Conservation (phyloP, 1,140 invertebrate species). For the Drosophila nikananu region DNA sequence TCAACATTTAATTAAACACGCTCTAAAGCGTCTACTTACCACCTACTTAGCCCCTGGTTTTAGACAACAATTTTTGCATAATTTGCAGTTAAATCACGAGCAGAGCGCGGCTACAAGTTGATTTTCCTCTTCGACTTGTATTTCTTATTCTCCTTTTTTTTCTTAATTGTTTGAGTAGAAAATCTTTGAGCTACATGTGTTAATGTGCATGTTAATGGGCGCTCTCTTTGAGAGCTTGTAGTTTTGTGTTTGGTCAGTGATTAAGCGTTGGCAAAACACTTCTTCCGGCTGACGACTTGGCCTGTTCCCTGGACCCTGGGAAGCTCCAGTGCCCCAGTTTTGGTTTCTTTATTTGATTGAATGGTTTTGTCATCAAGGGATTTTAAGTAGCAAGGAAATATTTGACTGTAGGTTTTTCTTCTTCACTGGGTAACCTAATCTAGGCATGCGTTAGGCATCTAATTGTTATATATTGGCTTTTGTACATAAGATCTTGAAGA, state of each 20-base stretch:
- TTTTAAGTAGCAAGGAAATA: neutral
- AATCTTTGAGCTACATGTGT: constrained; percentile 55
- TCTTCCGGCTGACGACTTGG: constrained; percentile 25
- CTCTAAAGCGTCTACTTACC: constrained; percentile 82
- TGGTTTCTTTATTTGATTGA: neutral
- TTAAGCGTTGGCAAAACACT: constrained; percentile 30
- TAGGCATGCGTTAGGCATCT: neutral
- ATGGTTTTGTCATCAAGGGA: too few relatives aligned
- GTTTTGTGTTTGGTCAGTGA: constrained; percentile 27
- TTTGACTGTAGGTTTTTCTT: neutral
- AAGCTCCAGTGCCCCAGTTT: constrained; percentile 4
- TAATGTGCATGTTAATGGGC: constrained; percentile 61
- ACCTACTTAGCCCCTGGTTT: constrained; percentile 80
- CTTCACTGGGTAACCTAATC: neutral
- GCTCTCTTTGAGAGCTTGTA: constrained; percentile 6
- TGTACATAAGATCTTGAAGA: neutral
- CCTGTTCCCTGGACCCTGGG: neutral
- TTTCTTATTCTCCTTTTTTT: constrained; percentile 10
- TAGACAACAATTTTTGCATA: constrained; percentile 83
- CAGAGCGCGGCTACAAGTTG: constrained; percentile 47
- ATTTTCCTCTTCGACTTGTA: constrained; percentile 51
- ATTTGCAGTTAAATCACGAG: constrained; percentile 76
- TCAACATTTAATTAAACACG: constrained; percentile 84
- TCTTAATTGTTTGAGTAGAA: constrained; percentile 56
- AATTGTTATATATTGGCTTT: neutral